Evolutionary conservation across 2,888 invertebrate species (phyloP).

Genomic region (Drosophila kanekoi): DNA sequence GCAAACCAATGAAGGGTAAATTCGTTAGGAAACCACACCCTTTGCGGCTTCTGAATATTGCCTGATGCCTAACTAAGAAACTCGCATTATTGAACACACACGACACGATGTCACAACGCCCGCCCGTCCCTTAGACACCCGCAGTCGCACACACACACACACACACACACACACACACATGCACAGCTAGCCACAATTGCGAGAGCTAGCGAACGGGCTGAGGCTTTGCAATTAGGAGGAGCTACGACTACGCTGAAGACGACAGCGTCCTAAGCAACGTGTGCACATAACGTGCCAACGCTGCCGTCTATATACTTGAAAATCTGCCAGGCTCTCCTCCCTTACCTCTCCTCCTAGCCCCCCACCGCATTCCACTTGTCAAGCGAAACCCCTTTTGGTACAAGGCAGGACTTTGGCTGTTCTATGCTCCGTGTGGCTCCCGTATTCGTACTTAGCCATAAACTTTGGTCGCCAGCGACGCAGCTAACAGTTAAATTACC

Average conservation of each 20-base stretch:
- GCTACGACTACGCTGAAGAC: slow-evolving; percentile 67
- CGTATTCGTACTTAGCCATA: slow-evolving; percentile 79
- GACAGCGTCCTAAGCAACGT: slow-evolving; percentile 66
- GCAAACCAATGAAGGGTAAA: neutral
- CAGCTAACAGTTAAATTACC: slow-evolving; percentile 81
- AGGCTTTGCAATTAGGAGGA: slow-evolving; percentile 80
- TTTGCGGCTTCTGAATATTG: slow-evolving; percentile 9
- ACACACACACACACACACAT: slow-evolving; percentile 1
- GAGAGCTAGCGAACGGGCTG: slow-evolving; percentile 59
- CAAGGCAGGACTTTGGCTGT: slow-evolving; percentile 48
- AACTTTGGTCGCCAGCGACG: slow-evolving; percentile 77
- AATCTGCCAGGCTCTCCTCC: slow-evolving; percentile 11
- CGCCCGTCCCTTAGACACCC: slow-evolving; percentile 3
- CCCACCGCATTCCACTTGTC: neutral
- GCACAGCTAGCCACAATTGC: slow-evolving; percentile 70
- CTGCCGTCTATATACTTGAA: slow-evolving; percentile 47
- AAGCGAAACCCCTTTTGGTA: slow-evolving; percentile 6
- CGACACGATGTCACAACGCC: slow-evolving; percentile 33
- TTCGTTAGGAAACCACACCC: slow-evolving; percentile 47
- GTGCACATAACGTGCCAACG: slow-evolving; percentile 50
- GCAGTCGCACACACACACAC: slow-evolving; percentile 2
- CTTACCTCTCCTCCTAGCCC: slow-evolving; percentile 1
- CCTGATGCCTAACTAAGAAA: slow-evolving; percentile 27
- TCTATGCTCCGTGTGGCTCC: slow-evolving; percentile 45
- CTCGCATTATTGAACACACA: slow-evolving; percentile 75